Percentiles rank a stretch among this genome's conserved stretches.
phyloP scores from a whole-genome alignment of 2,113 vertebrate genomes.

The Podarcis raffonei region DNA sequence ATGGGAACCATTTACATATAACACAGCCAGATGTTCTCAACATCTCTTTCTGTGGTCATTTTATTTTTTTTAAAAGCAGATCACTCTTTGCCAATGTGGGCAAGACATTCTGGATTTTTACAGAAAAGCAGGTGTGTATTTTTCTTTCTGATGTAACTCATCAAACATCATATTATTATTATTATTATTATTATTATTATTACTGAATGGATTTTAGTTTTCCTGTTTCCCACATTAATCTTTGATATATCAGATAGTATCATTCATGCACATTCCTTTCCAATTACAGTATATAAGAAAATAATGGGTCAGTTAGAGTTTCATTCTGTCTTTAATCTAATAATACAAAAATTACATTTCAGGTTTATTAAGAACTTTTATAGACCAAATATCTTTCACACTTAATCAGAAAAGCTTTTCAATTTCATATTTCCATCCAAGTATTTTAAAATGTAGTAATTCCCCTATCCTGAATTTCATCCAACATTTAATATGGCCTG shows the following conservation, averaged over 20 bases:
- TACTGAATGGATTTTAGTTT: background rate
- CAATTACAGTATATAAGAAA: background rate
- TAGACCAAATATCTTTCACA: background rate
- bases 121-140: background rate
- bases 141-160: background rate
- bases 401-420: background rate
- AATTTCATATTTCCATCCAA: background rate
- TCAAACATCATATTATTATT: background rate
- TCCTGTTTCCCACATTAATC: background rate
- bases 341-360: background rate
- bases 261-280: constrained; percentile 21
- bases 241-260: background rate
- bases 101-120: background rate
- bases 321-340: constrained; percentile 5
- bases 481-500: background rate
- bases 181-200: background rate
- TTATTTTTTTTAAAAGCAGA: background rate
- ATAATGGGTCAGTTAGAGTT: background rate
- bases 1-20: background rate
- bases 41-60: background rate
- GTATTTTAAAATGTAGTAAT: background rate
- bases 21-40: background rate
- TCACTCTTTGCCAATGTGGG: background rate
- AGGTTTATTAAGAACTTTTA: constrained; percentile 26
- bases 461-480: background rate